These are phyloP conservation scores for Amphiura filiformis DNA, from an alignment of 35 echinoderm and acorn worm genomes.

Conservation along the genomic window DNA sequence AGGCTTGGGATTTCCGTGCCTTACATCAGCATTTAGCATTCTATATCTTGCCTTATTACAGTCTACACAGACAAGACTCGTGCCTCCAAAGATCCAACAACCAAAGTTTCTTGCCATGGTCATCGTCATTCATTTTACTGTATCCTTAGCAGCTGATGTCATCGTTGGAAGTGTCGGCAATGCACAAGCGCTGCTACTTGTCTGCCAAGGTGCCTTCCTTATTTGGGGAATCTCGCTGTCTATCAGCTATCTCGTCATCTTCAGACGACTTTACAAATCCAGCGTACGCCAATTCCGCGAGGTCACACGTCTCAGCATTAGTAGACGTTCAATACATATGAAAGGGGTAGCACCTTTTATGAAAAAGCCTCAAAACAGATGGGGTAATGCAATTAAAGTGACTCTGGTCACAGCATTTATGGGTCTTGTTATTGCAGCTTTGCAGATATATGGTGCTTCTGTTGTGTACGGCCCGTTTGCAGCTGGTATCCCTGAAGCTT, in stretches of 20 bases:
- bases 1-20: constrained; percentile 89
- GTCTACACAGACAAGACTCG: constrained; percentile 74
- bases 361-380: constrained; percentile 60
- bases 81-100: constrained; percentile 76
- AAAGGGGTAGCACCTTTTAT: constrained; percentile 12
- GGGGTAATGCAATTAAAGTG: constrained; percentile 86
- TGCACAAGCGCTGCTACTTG: constrained; percentile 51
- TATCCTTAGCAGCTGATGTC: constrained; percentile 74
- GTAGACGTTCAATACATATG: constrained; percentile 24
- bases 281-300: constrained; percentile 57
- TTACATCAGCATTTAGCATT: constrained; percentile 97
- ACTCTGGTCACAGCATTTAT: constrained; percentile 73
- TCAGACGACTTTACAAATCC: constrained; percentile 75
- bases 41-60: constrained; percentile 84
- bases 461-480: constrained; percentile 83
- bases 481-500: constrained; percentile 65
- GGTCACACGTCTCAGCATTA: constrained; percentile 70
- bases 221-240: constrained; percentile 82
- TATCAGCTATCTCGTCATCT: constrained; percentile 82
- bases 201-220: constrained; percentile 83
- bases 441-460: constrained; percentile 89
- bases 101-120: constrained; percentile 52
- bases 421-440: constrained; percentile 50
- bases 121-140: constrained; percentile 71
- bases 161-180: constrained; percentile 51